Evolutionary conservation across 2,888 invertebrate genomes (phyloP), one percentile per base, ranked within the genome.

Genomic region (Chromoteleia sp.): DNA sequence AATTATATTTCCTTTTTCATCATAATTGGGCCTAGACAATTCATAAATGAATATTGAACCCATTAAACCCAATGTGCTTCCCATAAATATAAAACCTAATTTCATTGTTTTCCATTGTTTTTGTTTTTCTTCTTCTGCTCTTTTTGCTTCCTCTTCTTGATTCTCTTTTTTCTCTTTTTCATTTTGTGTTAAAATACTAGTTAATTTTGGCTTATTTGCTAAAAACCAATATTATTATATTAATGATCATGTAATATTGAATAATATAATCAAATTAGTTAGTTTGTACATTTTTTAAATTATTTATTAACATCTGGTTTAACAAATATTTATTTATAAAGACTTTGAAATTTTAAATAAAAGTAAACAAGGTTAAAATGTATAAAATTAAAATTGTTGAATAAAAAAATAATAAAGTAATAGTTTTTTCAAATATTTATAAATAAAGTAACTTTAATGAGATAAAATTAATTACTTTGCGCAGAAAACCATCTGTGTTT

Each of bases 21-120:
- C 96, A 4, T 93, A 92, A 45, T 93, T 93, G 0, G 98, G 97
- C n/a, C 95, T 94, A 0, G 97, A 97, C 89, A 96, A 94, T 93
- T 95, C 94, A 86, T 95, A 93, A 43, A 96, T 92, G 45, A 95
- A 89, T 92, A 94, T 94, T 0, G 94, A 91, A 1, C 94, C 93
- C 86, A 94, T 92, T 21, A 94, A 91, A 0, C 93, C 91, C 54
- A 94, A 92, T 0, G 95, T 93, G 0, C 94, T 93, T 15, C 96
- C 96, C 29, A 89, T 85, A 12, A 88, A 83, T 48, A 86, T 81
- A 25, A 91, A 87, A 71, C 88, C 86, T 65, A 87, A 93, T 90
- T 96, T 96, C 94, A 96, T 96, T 83, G 94, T 93, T 84, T 93
- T 94, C 94, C 95, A 95, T 84, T 95, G 94, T 63, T 94, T 94